A percentile compares a stretch with the other conserved stretches of the same genome.
These are phyloP conservation scores for Yponomeuta malinellus DNA, from an alignment of 2,888 invertebrate species.

Conservation along the genomic window DNA sequence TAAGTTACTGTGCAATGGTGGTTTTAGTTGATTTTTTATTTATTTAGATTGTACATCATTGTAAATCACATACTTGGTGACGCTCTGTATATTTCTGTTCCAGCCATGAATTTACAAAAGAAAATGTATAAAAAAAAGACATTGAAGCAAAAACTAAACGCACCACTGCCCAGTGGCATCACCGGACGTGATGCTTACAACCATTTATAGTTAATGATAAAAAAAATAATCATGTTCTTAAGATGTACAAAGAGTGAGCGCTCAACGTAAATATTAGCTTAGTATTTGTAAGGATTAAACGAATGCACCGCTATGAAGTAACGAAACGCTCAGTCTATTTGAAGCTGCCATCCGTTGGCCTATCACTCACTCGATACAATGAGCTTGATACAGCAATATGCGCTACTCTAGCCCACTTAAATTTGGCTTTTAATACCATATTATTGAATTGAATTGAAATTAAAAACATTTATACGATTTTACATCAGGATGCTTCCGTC, in stretches of 20 bases:
- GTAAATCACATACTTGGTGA: not conserved
- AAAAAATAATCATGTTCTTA: constrained; percentile 60
- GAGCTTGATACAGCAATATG: no score
- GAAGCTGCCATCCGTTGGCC: not conserved
- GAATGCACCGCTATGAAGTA: constrained; percentile 18
- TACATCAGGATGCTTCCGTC: no score
- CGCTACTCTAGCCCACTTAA: no score
- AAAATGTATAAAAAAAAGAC: not conserved
- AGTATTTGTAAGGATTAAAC: constrained; percentile 40
- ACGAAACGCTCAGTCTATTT: not conserved
- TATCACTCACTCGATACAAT: no score
- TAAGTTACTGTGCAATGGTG: constrained; percentile 6
- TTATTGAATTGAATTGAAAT: no score
- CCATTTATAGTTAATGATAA: constrained; percentile 30
- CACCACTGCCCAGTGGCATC: constrained; percentile 9
- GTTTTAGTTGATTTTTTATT: constrained; percentile 1
- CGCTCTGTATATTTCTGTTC: constrained; percentile 1
- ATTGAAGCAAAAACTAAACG: constrained; percentile 1
- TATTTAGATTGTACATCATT: not conserved
- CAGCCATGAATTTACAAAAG: not conserved
- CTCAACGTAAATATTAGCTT: constrained; percentile 70
- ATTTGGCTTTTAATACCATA: no score
- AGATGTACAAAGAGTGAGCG: constrained; percentile 73
- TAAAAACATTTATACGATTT: no score
- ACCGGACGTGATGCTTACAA: constrained; percentile 16